These are phyloP conservation scores for Volucella zonaria DNA, from an alignment of 2,888 invertebrate species.

Conservation along the genomic window DNA sequence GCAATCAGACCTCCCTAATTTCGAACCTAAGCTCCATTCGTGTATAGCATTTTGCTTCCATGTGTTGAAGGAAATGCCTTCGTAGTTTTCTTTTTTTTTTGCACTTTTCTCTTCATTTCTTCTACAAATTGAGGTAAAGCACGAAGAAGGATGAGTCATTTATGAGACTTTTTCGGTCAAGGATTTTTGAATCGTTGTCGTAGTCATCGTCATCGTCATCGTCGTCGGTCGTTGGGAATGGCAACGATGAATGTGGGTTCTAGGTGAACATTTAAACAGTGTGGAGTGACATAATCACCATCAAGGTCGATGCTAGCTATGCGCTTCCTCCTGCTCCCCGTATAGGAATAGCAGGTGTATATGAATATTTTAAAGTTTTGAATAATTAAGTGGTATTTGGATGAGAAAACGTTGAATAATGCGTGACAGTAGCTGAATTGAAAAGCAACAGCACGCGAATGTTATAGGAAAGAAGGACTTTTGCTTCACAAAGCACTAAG, in stretches of 20 bases:
- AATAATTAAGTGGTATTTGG: too few relatives aligned
- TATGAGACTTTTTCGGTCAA: slow-evolving; percentile 54
- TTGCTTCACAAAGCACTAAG: too few relatives aligned
- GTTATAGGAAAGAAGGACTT: too few relatives aligned
- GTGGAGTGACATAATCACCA: slow-evolving; percentile 41
- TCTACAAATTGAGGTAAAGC: slow-evolving; percentile 37
- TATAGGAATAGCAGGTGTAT: too few relatives aligned
- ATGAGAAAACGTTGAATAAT: too few relatives aligned
- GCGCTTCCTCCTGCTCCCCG: too few relatives aligned
- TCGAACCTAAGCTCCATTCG: slow-evolving; percentile 17
- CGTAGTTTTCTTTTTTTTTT: neutral
- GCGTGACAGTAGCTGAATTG: too few relatives aligned
- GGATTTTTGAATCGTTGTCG: slow-evolving; percentile 28
- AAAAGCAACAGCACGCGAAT: too few relatives aligned
- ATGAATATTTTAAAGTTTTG: too few relatives aligned
- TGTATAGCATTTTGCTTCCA: neutral
- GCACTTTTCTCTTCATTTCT: too few relatives aligned
- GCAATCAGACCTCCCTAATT: slow-evolving; percentile 40
- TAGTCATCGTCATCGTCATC: too few relatives aligned
- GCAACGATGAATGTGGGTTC: slow-evolving; percentile 22
- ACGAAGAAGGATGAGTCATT: slow-evolving; percentile 59
- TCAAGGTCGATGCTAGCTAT: slow-evolving; percentile 20
- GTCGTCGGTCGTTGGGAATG: slow-evolving; percentile 3
- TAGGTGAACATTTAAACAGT: slow-evolving; percentile 1
- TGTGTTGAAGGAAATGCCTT: slow-evolving; percentile 27